Conservation (phyloP, 2,888 invertebrate genomes). For the Leptopterna dolabrata region DNA sequence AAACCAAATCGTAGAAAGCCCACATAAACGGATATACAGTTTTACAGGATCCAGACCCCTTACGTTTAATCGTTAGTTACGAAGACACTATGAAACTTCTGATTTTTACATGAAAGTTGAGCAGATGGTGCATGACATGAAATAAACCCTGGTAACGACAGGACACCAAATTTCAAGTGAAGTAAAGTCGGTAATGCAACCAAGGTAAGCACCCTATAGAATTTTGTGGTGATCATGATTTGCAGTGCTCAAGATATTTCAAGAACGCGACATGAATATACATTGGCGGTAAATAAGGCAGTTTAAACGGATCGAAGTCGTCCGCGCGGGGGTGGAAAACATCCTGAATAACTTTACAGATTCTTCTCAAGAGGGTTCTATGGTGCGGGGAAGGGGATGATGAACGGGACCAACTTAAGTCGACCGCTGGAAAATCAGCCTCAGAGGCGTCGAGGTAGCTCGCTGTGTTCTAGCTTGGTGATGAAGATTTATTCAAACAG, state of each 20-base stretch:
- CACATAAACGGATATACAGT: too few relatives aligned
- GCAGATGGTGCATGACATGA: too few relatives aligned
- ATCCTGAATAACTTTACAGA: neutral
- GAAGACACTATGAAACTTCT: too few relatives aligned
- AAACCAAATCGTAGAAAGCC: too few relatives aligned
- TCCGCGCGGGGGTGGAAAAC: neutral
- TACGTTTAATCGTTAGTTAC: too few relatives aligned
- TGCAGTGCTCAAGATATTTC: neutral
- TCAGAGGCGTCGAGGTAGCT: neutral
- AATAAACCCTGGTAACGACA: too few relatives aligned
- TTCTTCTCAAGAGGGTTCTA: neutral
- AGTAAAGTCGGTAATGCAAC: too few relatives aligned
- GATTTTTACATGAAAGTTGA: too few relatives aligned
- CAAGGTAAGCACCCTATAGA: neutral
- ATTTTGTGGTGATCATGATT: neutral
- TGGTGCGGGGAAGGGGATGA: neutral
- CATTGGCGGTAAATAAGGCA: neutral
- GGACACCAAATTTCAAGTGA: too few relatives aligned
- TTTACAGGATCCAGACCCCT: too few relatives aligned
- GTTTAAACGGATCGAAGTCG: neutral
- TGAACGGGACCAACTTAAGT: neutral
- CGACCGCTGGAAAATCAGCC: neutral
- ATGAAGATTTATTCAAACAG: slow-evolving; percentile 24
- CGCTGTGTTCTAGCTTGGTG: neutral
- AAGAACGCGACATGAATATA: neutral